phyloP scores from a whole-genome alignment of 1,140 invertebrate species.

The Hypsibius dujardini region DNA sequence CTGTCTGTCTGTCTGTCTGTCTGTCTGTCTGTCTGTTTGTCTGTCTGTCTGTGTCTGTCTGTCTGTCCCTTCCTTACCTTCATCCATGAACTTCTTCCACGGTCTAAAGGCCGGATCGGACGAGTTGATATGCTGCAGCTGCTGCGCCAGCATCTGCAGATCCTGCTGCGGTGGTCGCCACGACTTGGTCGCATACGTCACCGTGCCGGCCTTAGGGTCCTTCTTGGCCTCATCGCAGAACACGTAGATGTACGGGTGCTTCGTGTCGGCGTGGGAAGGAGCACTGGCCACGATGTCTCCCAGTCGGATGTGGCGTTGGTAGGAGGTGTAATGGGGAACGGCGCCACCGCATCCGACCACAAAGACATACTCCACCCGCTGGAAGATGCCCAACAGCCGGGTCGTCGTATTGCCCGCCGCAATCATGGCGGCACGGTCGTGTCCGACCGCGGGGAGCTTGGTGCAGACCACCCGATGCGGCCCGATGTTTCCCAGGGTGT shows the following conservation, averaged over 20 bases:
- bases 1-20: no score
- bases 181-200: conserved; percentile 60
- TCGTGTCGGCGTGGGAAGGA: conserved; percentile 35
- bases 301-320: conserved; percentile 71
- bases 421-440: conserved; percentile 79
- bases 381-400: conserved; percentile 47
- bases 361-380: conserved; percentile 86
- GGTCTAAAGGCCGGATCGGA: conserved; percentile 29
- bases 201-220: conserved; percentile 32
- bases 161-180: conserved; percentile 58
- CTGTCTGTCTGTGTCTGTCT: no score
- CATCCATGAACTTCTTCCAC: conserved; percentile 47
- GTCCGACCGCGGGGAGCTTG: conserved; percentile 84
- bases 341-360: conserved; percentile 87
- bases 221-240: conserved; percentile 54
- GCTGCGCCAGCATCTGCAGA: conserved; percentile 59
- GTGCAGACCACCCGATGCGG: conserved; percentile 85
- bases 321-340: conserved; percentile 92
- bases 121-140: conserved; percentile 35
- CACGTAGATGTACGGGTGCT: conserved; percentile 46
- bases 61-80: no score
- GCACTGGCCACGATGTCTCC: conserved; percentile 88
- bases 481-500: conserved; percentile 92
- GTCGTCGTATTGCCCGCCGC: conserved; percentile 87
- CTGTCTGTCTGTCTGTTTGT: no score